Conservation (phyloP, 2,797 vertebrate genomes). For the Epinephelus awoara region DNA sequence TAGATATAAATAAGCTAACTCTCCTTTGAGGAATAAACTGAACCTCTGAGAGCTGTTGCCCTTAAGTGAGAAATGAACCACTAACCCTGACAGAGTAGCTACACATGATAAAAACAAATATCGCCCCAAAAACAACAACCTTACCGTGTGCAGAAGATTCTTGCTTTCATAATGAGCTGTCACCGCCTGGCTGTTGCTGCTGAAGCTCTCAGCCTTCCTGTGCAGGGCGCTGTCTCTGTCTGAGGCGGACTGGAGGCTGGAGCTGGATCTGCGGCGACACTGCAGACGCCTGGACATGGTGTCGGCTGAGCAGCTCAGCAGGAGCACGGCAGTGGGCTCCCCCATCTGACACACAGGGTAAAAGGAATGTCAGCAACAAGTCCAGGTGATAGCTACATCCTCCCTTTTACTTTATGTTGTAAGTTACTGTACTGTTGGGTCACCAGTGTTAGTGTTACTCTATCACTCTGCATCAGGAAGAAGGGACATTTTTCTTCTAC, state of each 20-base stretch:
- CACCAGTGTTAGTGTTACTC: neutral
- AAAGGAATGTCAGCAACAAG: neutral
- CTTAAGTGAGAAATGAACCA: neutral
- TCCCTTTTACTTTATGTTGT: neutral
- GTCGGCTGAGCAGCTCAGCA: slow-evolving; percentile 90
- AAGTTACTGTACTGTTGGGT: neutral
- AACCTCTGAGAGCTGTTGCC: no score
- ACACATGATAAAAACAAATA: neutral
- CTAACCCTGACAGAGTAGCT: neutral
- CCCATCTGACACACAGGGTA: slow-evolving; percentile 85
- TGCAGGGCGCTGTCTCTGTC: slow-evolving; percentile 61
- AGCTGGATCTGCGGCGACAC: slow-evolving; percentile 68
- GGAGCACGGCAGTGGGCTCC: slow-evolving; percentile 89
- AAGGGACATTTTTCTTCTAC: no score
- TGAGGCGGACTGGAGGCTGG: slow-evolving; percentile 3
- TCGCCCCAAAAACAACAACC: neutral
- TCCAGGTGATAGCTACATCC: neutral
- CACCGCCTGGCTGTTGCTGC: slow-evolving; percentile 80
- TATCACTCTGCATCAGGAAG: neutral
- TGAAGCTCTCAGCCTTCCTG: slow-evolving; percentile 85
- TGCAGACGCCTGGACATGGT: slow-evolving; percentile 88
- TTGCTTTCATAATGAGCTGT: slow-evolving; percentile 88
- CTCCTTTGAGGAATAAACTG: no score
- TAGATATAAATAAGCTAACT: no score
- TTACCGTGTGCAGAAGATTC: slow-evolving; percentile 89